These are phyloP conservation scores for Rostratula benghalensis DNA, from an alignment of 2,113 vertebrate species.

Conservation along the genomic window DNA sequence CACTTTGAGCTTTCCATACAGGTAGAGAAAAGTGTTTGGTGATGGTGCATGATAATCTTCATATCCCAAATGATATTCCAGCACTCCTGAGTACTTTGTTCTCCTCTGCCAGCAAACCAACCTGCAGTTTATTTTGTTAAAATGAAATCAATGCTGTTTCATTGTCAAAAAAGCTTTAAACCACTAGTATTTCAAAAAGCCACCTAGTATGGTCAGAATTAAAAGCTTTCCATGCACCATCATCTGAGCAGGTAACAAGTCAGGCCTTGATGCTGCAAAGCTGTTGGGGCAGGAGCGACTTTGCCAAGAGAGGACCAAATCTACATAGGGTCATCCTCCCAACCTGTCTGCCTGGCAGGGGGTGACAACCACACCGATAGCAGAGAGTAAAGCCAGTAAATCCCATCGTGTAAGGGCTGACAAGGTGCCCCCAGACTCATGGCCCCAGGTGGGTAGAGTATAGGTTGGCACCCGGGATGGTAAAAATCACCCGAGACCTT, in stretches of 20 bases:
- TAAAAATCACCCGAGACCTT: neutral
- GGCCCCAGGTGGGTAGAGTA: neutral
- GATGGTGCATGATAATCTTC: neutral
- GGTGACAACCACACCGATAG: neutral
- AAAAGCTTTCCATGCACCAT: neutral
- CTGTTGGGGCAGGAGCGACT: neutral
- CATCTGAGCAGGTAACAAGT: neutral
- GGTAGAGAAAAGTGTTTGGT: neutral
- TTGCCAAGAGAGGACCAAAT: neutral
- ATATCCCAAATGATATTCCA: neutral
- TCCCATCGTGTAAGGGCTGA: neutral
- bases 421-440: accelerated
- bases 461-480: accelerated
- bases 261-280: neutral
- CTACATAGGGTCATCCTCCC: neutral
- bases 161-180: neutral
- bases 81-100: neutral
- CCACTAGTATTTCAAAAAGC: neutral
- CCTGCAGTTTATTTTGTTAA: neutral
- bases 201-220: neutral
- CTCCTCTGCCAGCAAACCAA: neutral
- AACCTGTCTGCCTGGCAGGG: neutral
- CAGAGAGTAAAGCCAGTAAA: neutral
- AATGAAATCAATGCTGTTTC: neutral
- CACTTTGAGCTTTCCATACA: neutral